phyloP scores from a whole-genome alignment of 2,113 vertebrate species.

The Paratilapia polleni region DNA sequence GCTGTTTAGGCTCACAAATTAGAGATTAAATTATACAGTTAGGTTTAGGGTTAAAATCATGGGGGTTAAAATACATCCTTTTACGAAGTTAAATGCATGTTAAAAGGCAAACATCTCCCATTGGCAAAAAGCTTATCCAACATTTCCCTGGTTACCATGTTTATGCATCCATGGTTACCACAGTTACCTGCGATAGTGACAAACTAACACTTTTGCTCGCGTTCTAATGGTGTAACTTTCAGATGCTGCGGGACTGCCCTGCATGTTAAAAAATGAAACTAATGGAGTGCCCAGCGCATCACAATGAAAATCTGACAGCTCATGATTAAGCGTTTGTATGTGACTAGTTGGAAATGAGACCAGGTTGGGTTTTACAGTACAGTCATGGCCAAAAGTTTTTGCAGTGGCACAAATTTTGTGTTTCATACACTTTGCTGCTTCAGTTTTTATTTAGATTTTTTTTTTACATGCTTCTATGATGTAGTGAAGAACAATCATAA shows the following conservation, averaged over 20 bases:
- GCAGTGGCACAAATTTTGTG: too few relatives aligned
- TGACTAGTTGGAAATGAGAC: neutral
- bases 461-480: neutral
- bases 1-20: neutral
- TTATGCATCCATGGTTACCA: neutral
- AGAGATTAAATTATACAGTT: neutral
- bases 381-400: neutral
- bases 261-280: neutral
- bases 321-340: neutral
- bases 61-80: neutral
- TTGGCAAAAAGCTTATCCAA: neutral
- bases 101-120: neutral
- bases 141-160: neutral
- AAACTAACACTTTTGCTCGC: neutral
- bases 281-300: neutral
- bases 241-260: neutral
- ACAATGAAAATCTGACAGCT: neutral
- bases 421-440: neutral
- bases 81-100: neutral
- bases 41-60: neutral
- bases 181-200: neutral
- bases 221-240: neutral
- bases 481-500: neutral
- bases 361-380: neutral
- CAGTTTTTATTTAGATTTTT: neutral